Conservation (phyloP, 2,113 vertebrate species). For the Anthoscopus minutus region DNA sequence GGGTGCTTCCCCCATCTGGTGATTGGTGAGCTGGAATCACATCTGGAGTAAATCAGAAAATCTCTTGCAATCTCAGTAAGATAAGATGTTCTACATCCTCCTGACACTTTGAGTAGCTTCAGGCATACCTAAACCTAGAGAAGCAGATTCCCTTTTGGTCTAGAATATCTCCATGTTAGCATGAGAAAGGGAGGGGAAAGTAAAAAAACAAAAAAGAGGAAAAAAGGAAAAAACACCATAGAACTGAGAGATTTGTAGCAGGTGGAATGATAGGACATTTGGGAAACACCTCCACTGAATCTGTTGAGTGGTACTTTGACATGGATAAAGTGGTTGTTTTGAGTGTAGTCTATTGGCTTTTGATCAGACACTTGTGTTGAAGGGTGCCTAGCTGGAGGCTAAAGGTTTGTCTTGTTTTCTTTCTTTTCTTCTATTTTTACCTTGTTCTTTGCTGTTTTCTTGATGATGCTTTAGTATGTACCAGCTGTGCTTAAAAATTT, state of each 20-base stretch:
- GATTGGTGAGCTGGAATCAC: not conserved
- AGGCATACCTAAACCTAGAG: not conserved
- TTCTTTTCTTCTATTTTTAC: not conserved
- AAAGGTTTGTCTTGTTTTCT: not conserved
- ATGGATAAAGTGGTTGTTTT: not conserved
- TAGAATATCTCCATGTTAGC: not conserved
- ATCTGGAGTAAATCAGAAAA: not conserved
- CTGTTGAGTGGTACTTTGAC: not conserved
- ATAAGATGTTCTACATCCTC: not conserved
- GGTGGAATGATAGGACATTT: not conserved
- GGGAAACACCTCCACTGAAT: not conserved
- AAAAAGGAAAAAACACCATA: not conserved
- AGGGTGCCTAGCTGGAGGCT: not conserved
- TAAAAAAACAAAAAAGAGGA: too few relatives aligned
- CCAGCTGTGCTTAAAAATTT: not conserved
- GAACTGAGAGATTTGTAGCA: not conserved
- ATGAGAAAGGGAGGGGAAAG: fast-evolving
- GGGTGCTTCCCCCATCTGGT: not conserved
- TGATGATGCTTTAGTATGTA: not conserved
- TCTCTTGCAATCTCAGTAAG: not conserved
- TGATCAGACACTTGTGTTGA: not conserved
- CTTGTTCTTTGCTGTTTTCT: not conserved
- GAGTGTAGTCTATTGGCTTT: not conserved
- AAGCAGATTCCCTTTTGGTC: not conserved
- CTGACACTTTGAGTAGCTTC: not conserved